Conservation (phyloP, 2,113 vertebrate genomes). For the Gobius niger region DNA sequence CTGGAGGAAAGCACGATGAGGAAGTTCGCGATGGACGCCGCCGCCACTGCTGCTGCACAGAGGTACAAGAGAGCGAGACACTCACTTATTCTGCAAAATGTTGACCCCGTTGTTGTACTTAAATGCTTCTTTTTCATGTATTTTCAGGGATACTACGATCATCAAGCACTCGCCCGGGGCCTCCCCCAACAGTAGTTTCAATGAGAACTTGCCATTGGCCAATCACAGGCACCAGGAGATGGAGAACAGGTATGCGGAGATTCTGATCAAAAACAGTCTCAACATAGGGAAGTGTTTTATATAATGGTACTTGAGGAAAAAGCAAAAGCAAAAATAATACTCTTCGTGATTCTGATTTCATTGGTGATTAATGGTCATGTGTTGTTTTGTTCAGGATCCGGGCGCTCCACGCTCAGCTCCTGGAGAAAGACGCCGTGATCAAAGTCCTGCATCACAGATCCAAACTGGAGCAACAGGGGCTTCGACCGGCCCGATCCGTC, state of each 20-base stretch:
- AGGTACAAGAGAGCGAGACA: constrained; percentile 54
- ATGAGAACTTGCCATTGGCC: constrained; percentile 84
- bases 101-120: not conserved
- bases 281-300: no score
- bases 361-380: not conserved
- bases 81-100: not conserved
- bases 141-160: constrained; percentile 89
- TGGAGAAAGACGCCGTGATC: constrained; percentile 95
- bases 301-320: no score
- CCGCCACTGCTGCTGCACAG: constrained; percentile 91
- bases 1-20: constrained; percentile 97
- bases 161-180: constrained; percentile 92
- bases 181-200: constrained; percentile 93
- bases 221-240: constrained; percentile 92
- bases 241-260: constrained; percentile 87
- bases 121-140: constrained; percentile 3
- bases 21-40: constrained; percentile 97
- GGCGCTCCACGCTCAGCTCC: constrained; percentile 88
- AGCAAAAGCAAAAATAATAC: no score
- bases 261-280: not conserved
- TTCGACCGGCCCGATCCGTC: constrained; percentile 87
- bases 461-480: constrained; percentile 81
- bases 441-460: constrained; percentile 95
- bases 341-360: no score
- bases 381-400: constrained; percentile 78